A percentile compares a stretch with the other conserved stretches of the same genome.
phyloP scores from a whole-genome alignment of 2,113 vertebrate genomes.

The Panthera uncia region DNA sequence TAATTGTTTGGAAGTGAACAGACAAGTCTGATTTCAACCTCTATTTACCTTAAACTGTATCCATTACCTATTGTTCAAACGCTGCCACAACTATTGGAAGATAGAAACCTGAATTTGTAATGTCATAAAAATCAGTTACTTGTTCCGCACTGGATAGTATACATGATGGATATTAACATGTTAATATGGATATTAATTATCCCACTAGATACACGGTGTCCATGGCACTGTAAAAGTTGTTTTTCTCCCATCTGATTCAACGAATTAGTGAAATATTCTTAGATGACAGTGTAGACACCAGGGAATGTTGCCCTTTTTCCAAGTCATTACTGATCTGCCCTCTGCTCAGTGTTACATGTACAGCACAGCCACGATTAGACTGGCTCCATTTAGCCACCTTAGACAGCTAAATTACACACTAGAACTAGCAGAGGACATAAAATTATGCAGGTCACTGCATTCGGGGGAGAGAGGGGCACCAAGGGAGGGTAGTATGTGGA shows the following conservation, averaged over 20 bases:
- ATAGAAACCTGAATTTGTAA: conserved; percentile 8
- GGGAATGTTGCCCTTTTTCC: neutral
- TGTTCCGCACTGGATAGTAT: neutral
- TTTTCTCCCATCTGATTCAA: neutral
- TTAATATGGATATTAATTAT: neutral
- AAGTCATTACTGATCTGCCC: neutral
- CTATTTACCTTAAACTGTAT: neutral
- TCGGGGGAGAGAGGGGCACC: fast-evolving
- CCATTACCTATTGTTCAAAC: neutral
- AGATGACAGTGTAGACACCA: neutral
- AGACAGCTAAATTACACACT: conserved; percentile 20
- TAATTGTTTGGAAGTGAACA: neutral
- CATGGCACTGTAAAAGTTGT: neutral
- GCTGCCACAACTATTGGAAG: neutral
- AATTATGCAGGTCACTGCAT: neutral
- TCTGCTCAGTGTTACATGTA: neutral
- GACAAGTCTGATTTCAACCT: neutral
- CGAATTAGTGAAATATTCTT: neutral
- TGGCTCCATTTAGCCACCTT: neutral
- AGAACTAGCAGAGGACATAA: neutral
- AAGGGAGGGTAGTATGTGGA: neutral
- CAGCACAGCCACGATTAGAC: neutral
- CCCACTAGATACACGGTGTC: neutral
- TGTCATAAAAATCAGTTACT: neutral
- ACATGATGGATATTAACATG: neutral